Evolutionary conservation across 1,140 invertebrate genomes (phyloP).

Genomic region (Pristionchus pacificus): DNA sequence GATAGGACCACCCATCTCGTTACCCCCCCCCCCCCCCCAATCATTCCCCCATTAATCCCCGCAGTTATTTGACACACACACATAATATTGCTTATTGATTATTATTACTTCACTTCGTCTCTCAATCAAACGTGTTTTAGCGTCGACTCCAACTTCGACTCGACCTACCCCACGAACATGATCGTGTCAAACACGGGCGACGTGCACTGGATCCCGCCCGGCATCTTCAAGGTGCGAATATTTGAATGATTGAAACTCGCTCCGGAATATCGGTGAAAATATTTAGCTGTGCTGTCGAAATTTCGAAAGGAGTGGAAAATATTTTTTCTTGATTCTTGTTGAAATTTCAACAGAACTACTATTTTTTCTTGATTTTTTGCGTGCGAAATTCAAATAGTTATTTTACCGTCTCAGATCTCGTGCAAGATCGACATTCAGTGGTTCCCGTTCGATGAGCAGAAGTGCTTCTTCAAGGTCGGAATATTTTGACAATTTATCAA

Average conservation of each 20-base stretch:
- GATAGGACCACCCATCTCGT: too few relatives aligned
- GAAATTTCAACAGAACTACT: too few relatives aligned
- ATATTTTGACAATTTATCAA: conserved; percentile 16
- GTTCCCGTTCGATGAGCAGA: conserved; percentile 55
- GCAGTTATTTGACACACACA: too few relatives aligned
- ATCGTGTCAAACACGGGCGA: conserved; percentile 51
- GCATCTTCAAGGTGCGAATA: conserved; percentile 48
- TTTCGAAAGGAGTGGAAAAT: too few relatives aligned
- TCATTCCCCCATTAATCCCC: too few relatives aligned
- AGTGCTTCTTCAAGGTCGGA: conserved; percentile 58
- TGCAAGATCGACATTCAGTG: conserved; percentile 58
- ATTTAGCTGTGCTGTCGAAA: too few relatives aligned
- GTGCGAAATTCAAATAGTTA: neutral
- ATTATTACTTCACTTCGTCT: neutral
- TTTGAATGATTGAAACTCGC: neutral
- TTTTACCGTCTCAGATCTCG: conserved; percentile 47
- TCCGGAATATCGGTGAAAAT: too few relatives aligned
- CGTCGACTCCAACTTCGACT: conserved; percentile 55
- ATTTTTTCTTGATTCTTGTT: too few relatives aligned
- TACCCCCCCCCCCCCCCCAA: too few relatives aligned
- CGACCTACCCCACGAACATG: conserved; percentile 57
- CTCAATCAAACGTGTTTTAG: conserved; percentile 21
- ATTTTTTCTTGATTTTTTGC: neutral
- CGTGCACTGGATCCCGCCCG: conserved; percentile 53
- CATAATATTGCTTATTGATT: too few relatives aligned